phyloP scores from a whole-genome alignment of 2,797 vertebrate genomes.

The Distichodus sexfasciatus region DNA sequence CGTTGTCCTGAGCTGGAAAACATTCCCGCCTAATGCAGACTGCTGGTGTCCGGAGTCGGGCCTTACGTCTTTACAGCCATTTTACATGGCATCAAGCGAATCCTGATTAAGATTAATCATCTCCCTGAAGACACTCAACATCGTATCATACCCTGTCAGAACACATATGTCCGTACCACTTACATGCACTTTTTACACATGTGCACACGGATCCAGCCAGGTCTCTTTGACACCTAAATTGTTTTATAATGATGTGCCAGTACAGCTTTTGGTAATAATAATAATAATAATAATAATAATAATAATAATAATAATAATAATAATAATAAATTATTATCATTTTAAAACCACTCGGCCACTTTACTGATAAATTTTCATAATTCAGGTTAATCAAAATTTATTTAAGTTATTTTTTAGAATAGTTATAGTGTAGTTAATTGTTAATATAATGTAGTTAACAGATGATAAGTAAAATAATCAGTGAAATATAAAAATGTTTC shows the following conservation, averaged over 20 bases:
- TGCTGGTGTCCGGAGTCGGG: constrained; percentile 66
- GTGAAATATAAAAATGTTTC: no score
- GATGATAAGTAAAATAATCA: no score
- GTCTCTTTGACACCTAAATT: background rate
- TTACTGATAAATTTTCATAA: no score
- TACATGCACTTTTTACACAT: constrained; percentile 5
- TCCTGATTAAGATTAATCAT: constrained; percentile 77
- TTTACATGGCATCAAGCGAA: constrained; percentile 79
- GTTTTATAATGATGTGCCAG: background rate
- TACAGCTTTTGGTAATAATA: no score
- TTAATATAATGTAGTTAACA: no score
- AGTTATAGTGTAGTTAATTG: no score
- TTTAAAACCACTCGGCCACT: no score
- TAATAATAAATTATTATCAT: no score
- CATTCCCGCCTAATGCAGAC: constrained; percentile 78
- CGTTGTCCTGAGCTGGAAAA: constrained; percentile 73
- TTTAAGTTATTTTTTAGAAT: no score
- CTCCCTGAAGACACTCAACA: constrained; percentile 67
- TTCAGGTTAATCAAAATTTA: no score
- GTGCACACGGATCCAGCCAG: background rate
- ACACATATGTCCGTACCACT: constrained; percentile 23
- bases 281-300: no score
- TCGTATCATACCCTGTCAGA: constrained; percentile 56
- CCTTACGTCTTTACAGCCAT: constrained; percentile 66
- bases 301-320: no score